These are phyloP conservation scores for Maniola hyperantus DNA, from an alignment of 2,888 invertebrate genomes.

Conservation along the genomic window DNA sequence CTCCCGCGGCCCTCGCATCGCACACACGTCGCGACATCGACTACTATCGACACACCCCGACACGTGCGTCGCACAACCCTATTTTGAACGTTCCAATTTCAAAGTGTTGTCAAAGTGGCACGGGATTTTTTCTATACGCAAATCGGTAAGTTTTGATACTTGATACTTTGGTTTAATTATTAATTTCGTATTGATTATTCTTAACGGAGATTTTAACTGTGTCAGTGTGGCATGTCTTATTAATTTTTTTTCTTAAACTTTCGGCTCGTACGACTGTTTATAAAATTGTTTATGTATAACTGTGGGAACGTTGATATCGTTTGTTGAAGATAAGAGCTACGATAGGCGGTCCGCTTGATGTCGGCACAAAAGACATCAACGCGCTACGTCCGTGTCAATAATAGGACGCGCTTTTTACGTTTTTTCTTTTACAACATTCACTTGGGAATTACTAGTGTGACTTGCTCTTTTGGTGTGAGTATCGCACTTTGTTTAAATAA, in stretches of 20 bases:
- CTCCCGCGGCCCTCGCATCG: conserved; percentile 68
- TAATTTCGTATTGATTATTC: conserved; percentile 24
- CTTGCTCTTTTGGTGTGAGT: conserved; percentile 45
- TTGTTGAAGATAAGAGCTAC: conserved; percentile 53
- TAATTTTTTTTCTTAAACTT: conserved; percentile 37
- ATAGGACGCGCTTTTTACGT: conserved; percentile 45
- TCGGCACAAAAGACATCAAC: conserved; percentile 74
- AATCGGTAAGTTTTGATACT: conserved; percentile 40
- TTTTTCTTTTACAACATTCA: conserved; percentile 47
- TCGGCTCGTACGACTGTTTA: conserved; percentile 38
- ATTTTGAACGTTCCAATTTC: conserved; percentile 66
- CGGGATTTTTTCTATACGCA: conserved; percentile 60
- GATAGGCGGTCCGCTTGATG: conserved; percentile 40
- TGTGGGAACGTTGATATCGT: conserved; percentile 39
- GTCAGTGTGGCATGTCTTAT: conserved; percentile 40
- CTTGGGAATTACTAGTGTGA: conserved; percentile 49
- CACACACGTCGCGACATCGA: conserved; percentile 62
- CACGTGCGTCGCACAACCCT: conserved; percentile 78
- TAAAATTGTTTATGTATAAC: conserved; percentile 37
- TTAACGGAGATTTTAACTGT: conserved; percentile 36
- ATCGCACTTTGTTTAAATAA: conserved; percentile 38
- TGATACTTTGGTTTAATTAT: not conserved
- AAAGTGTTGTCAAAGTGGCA: conserved; percentile 54
- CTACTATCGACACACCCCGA: conserved; percentile 51
- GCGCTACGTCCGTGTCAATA: conserved; percentile 57